These are phyloP conservation scores for Asarcornis scutulata DNA, from an alignment of 2,113 vertebrate genomes.

Conservation along the genomic window DNA sequence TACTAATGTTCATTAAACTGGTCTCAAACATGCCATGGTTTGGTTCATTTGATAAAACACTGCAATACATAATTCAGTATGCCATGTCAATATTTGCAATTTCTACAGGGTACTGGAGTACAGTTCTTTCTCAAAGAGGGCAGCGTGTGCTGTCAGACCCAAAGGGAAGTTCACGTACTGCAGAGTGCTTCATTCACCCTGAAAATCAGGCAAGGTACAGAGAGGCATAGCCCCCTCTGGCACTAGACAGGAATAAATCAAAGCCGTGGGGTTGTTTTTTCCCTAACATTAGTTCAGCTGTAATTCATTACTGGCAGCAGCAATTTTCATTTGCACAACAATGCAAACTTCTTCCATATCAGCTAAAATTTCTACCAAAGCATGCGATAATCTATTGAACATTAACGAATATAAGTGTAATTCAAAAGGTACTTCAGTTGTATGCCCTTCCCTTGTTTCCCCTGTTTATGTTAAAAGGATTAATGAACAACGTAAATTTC, in stretches of 20 bases:
- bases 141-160: background rate
- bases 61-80: background rate
- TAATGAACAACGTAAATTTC: background rate
- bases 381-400: background rate
- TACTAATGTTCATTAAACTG: background rate
- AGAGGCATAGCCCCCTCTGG: background rate
- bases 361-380: background rate
- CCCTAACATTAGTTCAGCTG: background rate
- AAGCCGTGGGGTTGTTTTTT: background rate
- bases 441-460: background rate
- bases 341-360: background rate
- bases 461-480: background rate
- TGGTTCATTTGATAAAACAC: background rate
- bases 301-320: background rate
- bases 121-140: rapidly evolving
- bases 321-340: background rate
- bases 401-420: background rate
- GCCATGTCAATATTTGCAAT: rapidly evolving
- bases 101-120: background rate
- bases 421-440: background rate
- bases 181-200: background rate
- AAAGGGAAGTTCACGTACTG: background rate
- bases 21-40: background rate
- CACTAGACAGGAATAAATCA: background rate
- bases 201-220: background rate